Base-by-base conservation (phyloP, 2,797 vertebrate species). In the Telmatherina bonti region DNA sequence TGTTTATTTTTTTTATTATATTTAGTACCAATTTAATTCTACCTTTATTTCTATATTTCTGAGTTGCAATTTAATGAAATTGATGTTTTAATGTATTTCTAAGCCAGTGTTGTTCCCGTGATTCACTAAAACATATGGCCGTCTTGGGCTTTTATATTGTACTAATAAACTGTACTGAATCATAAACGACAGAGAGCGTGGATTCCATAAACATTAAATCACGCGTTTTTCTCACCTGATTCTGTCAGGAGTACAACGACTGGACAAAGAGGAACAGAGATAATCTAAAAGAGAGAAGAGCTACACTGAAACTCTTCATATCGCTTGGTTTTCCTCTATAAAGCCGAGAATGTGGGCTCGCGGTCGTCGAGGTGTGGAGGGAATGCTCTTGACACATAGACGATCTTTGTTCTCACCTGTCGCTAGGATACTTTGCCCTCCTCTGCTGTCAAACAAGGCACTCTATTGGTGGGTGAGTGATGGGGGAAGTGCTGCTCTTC, bases 331-430 rank as follows among this genome's bases (percentile, higher is more conserved):
- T 7, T 5, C 2, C 16, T 7, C 1, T 0, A 43, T 24, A 13
- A 33, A 61, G 31, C 31, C 3, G 5, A 56, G 0, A n/a, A 36
- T 0, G 4, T 7, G 0, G 0, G 5, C 9, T 20, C 0, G 7
- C 10, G 2, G 7, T 2, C 9, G 0, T 4, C 8, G 33, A 7
- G 0, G 26, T 3, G 29, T 4, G 0, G 36, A 64, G 59, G 15
- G 73, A 85, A 4, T 35, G 0, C 1, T 90, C 82, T 67, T 62
- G 7, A 2, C 0, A 0, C 2, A 0, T 13, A 41, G 4, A 74
- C 38, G 53, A 77, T 90, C 88, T 92, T 83, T 69, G 88, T 51
- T 7, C 85, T 91, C 81, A 93, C 93, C 93, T 92, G 93, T 93
- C 80, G 86, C 89, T 89, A 88, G 90, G 92, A 86, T 90, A 93